Conservation (phyloP, 1,140 invertebrate genomes). For the Parasteatoda tepidariorum region DNA sequence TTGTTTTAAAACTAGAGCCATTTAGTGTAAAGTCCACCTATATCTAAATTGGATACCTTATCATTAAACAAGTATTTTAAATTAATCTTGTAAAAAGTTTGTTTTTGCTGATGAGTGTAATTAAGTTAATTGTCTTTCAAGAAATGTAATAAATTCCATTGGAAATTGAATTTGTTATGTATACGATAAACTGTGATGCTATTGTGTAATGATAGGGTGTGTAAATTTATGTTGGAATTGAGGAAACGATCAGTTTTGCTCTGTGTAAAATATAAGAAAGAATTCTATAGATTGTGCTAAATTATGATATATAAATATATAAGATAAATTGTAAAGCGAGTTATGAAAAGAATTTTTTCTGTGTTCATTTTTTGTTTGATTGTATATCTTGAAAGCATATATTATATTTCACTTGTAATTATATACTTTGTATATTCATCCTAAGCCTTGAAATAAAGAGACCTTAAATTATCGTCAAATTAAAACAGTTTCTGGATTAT, state of each 20-base stretch:
- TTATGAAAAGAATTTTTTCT: conserved; percentile 11
- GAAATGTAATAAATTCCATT: too few relatives aligned
- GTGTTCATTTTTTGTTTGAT: conserved; percentile 35
- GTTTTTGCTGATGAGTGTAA: too few relatives aligned
- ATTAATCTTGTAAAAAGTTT: too few relatives aligned
- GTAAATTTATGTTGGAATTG: background rate
- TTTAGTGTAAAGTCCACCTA: too few relatives aligned
- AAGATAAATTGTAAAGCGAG: conserved; percentile 41
- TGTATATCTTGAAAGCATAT: conserved; percentile 45
- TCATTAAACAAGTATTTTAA: too few relatives aligned
- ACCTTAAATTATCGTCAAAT: conserved; percentile 55
- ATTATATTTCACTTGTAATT: conserved; percentile 59
- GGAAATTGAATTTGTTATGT: background rate
- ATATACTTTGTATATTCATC: conserved; percentile 61
- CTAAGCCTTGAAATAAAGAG: conserved; percentile 61
- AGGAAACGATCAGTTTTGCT: conserved; percentile 9
- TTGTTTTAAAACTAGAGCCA: too few relatives aligned
- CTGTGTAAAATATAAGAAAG: conserved; percentile 41
- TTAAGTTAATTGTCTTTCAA: too few relatives aligned
- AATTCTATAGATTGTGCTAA: conserved; percentile 50
- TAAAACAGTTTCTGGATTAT: background rate
- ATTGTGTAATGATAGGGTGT: conserved; percentile 1
- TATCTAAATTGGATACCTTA: too few relatives aligned
- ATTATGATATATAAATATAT: background rate
- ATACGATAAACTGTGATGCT: conserved; percentile 33